Conservation (phyloP, 2,113 vertebrate genomes). For the Gila orcuttii region DNA sequence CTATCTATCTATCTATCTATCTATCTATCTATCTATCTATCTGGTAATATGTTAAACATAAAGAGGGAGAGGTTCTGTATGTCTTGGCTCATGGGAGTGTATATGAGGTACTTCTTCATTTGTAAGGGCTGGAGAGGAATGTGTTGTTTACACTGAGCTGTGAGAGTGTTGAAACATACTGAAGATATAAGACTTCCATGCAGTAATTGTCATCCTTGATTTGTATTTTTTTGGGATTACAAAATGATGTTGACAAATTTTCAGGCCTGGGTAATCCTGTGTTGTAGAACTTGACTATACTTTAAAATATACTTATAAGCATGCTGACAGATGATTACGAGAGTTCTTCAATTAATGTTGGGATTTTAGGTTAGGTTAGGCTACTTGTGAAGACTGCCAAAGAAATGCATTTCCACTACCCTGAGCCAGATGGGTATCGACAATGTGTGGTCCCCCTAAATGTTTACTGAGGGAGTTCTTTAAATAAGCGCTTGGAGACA, state of each 20-base stretch:
- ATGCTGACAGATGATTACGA: too few species aligned
- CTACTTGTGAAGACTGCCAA: slow-evolving; percentile 30
- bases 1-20: neutral
- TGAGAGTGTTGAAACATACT: neutral
- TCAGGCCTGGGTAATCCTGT: neutral
- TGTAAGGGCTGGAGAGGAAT: neutral
- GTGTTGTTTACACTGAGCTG: neutral
- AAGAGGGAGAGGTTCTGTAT: neutral
- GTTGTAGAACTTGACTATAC: neutral
- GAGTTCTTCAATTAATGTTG: neutral
- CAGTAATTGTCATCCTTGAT: neutral
- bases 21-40: neutral
- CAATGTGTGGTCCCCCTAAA: slow-evolving; percentile 55
- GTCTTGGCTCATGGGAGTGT: neutral
- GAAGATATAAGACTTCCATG: neutral
- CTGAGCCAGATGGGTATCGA: slow-evolving; percentile 47
- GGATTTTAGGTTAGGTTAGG: neutral
- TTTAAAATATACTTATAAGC: neutral
- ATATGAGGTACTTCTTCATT: neutral
- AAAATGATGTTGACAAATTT: neutral
- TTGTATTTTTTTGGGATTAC: neutral
- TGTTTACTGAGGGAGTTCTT: slow-evolving; percentile 51
- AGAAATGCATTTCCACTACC: slow-evolving; percentile 20
- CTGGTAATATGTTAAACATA: neutral
- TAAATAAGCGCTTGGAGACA: slow-evolving; percentile 52